Evolutionary conservation across 2,888 invertebrate species (phyloP).

Genomic region (Rhogogaster chlorosoma): DNA sequence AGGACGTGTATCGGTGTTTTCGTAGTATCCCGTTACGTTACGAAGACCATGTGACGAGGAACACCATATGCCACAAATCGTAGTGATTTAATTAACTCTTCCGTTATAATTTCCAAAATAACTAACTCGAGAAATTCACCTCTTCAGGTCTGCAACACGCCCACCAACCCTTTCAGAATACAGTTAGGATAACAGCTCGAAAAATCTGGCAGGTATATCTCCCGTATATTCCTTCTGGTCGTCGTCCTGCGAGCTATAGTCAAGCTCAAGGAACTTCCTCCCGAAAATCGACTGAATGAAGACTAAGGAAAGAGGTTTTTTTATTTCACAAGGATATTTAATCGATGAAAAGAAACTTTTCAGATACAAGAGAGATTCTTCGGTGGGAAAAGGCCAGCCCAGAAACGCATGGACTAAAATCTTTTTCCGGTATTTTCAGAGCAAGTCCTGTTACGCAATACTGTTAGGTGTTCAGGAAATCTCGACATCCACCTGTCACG

Average conservation of each 20-base stretch:
- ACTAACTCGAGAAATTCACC: not conserved
- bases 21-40: conserved; percentile 15
- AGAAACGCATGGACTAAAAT: not conserved
- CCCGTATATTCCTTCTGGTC: conserved; percentile 4
- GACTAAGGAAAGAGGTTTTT: not conserved
- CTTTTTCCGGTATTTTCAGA: conserved; percentile 50
- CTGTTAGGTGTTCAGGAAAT: conserved; percentile 62
- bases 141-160: conserved; percentile 32
- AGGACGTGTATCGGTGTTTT: not conserved
- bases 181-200: conserved; percentile 46
- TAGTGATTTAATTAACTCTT: conserved; percentile 45
- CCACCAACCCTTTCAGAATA: conserved; percentile 50
- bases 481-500: conserved; percentile 64
- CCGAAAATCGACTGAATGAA: conserved; percentile 3
- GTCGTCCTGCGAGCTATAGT: not conserved
- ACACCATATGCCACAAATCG: conserved; percentile 49
- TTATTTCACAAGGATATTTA: not conserved
- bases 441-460: conserved; percentile 66
- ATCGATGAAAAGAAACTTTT: not conserved
- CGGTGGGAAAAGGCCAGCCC: not conserved
- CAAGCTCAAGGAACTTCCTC: not conserved
- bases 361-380: not conserved
- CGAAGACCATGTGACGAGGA: conserved; percentile 35
- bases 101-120: conserved; percentile 41
- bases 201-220: not conserved